These are phyloP conservation scores for Cancer borealis DNA, from an alignment of 2,888 invertebrate genomes.

Conservation along the genomic window DNA sequence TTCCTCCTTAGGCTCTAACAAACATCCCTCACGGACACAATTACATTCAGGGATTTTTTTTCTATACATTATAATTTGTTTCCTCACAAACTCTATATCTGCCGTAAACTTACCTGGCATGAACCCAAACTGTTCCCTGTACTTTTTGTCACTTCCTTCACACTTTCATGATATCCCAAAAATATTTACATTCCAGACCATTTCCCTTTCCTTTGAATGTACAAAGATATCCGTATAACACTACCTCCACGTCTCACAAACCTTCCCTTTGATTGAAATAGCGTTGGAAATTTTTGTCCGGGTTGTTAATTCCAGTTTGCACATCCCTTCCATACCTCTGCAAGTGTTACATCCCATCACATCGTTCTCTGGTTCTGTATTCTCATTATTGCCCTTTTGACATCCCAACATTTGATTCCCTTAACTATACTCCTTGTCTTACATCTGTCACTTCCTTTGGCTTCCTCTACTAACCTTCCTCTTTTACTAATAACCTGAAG, in stretches of 20 bases:
- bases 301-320: neutral
- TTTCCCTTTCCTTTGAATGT: neutral
- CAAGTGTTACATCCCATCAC: too few relatives aligned
- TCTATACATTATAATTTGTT: too few relatives aligned
- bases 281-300: neutral
- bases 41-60: too few relatives aligned
- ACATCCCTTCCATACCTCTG: neutral
- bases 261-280: neutral
- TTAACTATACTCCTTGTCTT: neutral
- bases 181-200: neutral
- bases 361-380: neutral
- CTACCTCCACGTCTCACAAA: neutral
- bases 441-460: neutral
- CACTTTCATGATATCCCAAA: too few relatives aligned
- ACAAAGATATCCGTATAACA: neutral
- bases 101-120: too few relatives aligned
- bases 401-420: neutral
- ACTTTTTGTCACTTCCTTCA: too few relatives aligned
- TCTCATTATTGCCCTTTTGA: neutral
- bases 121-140: too few relatives aligned
- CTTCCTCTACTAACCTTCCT: neutral
- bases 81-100: too few relatives aligned
- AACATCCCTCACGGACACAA: too few relatives aligned
- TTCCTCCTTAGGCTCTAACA: too few relatives aligned
- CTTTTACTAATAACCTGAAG: neutral